Evolutionary conservation across 2,888 invertebrate species (phyloP).

Genomic region (Coremacera marginata): DNA sequence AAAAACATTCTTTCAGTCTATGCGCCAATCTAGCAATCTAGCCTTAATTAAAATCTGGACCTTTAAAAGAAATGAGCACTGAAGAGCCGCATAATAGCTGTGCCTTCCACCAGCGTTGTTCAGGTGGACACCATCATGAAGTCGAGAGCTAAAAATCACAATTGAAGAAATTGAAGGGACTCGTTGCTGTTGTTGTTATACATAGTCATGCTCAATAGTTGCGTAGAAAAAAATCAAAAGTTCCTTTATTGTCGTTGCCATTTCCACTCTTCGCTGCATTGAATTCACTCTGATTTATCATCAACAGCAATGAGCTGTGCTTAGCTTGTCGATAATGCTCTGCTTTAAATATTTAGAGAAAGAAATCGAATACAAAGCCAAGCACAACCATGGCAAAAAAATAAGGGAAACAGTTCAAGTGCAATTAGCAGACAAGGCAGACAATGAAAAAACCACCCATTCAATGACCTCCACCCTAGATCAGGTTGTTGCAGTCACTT

Average conservation of each 20-base stretch:
- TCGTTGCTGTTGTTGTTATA: neutral
- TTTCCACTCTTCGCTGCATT: neutral
- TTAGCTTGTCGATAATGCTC: no score
- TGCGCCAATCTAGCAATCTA: no score
- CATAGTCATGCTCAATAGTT: neutral
- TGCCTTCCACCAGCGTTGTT: no score
- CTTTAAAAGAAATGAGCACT: neutral
- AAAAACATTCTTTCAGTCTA: no score
- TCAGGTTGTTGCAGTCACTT: neutral
- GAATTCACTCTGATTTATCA: no score
- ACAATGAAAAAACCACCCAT: neutral
- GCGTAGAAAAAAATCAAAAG: no score
- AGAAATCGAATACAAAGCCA: neutral
- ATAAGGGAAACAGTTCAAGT: neutral
- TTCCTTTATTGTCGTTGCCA: neutral
- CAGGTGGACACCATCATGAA: neutral
- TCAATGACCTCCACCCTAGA: neutral
- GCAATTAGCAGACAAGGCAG: conserved; percentile 13
- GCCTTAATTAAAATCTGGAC: neutral
- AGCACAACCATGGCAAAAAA: neutral
- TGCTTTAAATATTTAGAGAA: no score
- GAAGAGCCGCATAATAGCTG: neutral
- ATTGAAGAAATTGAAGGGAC: neutral
- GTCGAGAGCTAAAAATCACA: neutral
- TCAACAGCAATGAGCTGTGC: no score